These are phyloP conservation scores for Melangyna quadrimaculata DNA, from an alignment of 2,888 invertebrate species.

Conservation along the genomic window DNA sequence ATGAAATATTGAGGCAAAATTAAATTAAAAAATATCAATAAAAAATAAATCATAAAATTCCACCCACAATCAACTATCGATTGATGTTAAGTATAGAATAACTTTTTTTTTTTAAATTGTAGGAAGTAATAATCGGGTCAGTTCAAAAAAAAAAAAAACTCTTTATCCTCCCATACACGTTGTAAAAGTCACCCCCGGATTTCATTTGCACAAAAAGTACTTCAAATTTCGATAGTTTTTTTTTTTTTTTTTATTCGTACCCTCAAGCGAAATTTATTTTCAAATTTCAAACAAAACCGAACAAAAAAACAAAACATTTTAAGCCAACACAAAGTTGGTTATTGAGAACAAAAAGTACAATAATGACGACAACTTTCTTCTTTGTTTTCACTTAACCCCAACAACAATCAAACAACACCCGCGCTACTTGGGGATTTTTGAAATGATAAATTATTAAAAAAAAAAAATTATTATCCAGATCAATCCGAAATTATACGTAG, in stretches of 20 bases:
- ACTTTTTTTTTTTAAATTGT: not conserved
- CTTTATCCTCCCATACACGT: not conserved
- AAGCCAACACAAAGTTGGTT: not conserved
- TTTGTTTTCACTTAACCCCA: not conserved
- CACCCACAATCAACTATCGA: conserved; percentile 32
- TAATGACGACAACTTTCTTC: conserved; percentile 44
- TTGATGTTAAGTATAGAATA: conserved; percentile 6
- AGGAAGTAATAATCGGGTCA: conserved; percentile 40
- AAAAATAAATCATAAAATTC: not conserved
- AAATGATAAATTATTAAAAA: not conserved
- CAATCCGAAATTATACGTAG: conserved; percentile 24
- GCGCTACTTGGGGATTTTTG: not conserved
- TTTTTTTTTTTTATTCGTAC: too few relatives aligned
- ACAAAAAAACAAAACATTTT: conserved; percentile 26
- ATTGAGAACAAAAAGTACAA: not conserved
- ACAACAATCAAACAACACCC: not conserved
- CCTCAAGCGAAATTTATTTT: conserved; percentile 22
- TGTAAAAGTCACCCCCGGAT: conserved; percentile 19
- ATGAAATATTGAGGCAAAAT: not conserved
- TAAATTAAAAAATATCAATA: not conserved
- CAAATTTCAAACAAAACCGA: conserved; percentile 10
- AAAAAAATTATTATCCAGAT: conserved; percentile 7
- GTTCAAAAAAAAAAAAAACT: not conserved
- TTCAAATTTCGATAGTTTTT: conserved; percentile 1
- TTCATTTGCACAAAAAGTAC: not conserved